phyloP scores from a whole-genome alignment of 2,888 invertebrate genomes.

The Odiellus spinosus region DNA sequence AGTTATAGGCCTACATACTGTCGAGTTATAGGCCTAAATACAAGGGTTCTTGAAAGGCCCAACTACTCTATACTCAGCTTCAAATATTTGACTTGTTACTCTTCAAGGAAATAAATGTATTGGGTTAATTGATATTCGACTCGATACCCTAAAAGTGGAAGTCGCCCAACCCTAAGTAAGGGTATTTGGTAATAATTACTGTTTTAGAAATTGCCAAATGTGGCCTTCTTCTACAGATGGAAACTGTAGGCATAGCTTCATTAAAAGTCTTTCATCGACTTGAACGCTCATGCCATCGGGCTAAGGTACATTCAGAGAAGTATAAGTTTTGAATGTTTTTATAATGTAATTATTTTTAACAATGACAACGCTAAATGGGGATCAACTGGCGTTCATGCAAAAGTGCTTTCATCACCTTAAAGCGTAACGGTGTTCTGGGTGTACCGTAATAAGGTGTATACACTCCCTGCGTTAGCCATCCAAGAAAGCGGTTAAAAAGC shows the following conservation, averaged over 20 bases:
- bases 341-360: not conserved
- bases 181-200: too few relatives aligned
- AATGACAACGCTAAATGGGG: not conserved
- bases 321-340: not conserved
- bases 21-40: too few relatives aligned
- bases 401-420: slow-evolving; percentile 13
- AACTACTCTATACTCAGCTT: too few relatives aligned
- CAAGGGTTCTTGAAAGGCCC: too few relatives aligned
- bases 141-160: too few relatives aligned
- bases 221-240: slow-evolving; percentile 79
- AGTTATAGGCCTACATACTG: too few relatives aligned
- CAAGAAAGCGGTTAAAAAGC: too few relatives aligned
- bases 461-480: slow-evolving; percentile 8
- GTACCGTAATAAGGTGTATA: slow-evolving; percentile 17
- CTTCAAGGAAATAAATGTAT: too few relatives aligned
- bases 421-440: slow-evolving; percentile 17
- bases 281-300: slow-evolving; percentile 12
- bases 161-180: too few relatives aligned
- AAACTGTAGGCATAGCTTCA: slow-evolving; percentile 37
- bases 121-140: too few relatives aligned
- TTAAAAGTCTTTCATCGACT: slow-evolving; percentile 17
- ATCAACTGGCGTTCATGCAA: not conserved
- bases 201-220: slow-evolving; percentile 66
- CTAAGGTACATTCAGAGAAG: not conserved
- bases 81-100: too few relatives aligned